Base-by-base conservation (phyloP, 1,140 invertebrate genomes). In the Aphis craccivora region DNA sequence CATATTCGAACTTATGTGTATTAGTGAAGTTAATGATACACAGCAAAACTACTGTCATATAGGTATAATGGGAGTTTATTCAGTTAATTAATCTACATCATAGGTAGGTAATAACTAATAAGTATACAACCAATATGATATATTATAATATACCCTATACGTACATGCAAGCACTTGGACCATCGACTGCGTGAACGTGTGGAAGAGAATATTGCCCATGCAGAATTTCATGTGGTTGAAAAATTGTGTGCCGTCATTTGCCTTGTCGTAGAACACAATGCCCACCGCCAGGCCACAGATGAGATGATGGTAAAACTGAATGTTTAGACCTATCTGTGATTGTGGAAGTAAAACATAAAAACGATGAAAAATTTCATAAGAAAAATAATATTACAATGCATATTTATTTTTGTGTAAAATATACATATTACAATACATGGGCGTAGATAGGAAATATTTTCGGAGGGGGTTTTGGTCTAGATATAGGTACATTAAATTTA, bases 171-270 rank as follows among this genome's bases (percentile, higher is more conserved):
- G 94, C 1, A 95, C 96, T 45, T 96, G 96, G 43, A 97, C 96
- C 96, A 97, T 97, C 37, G 96, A 96, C 94, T 97, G 96, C 0
- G 96, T 97, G 94, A 97, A 97, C 0, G 96, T 95, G 94, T 96
- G 96, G 95, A 97, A 97, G 51, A 97, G 95, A 2, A 96, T 95
- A 20, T 96, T 95, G 0, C 96, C 96, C 43, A 97, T 96, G 94
- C 96, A 97, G 94, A 96, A 96, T 94, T 97, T 97, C 81, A 97
- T 95, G 94, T 97, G 96, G 94, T 96, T 96, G 94, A 97, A 97
- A 96, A 97, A 97, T 94, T 96, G 95, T 1, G 95, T 95, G 35
- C 96, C 96, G 94, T 97, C 96, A 94, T 96, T 96, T 6, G 96
- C 96, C 94, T 96, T 95, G 92, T 96, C 95, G 94, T 95, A 96